Evolutionary conservation across 2,797 vertebrate species (phyloP).

Genomic region (Sphenopsis melanotis): DNA sequence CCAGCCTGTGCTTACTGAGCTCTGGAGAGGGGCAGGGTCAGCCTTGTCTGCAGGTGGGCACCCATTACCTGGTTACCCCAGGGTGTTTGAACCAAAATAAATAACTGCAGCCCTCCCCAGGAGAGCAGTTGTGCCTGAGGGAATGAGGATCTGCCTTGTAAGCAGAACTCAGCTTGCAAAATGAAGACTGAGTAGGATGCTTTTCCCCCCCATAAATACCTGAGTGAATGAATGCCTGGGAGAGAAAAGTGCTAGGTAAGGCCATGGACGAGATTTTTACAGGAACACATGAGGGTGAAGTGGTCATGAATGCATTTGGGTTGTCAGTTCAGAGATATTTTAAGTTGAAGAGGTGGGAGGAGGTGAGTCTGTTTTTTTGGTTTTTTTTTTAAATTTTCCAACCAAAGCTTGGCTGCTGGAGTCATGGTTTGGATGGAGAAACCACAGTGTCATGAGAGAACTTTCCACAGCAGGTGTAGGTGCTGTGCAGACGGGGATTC

Average conservation of each 20-base stretch:
- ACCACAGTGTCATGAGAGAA: fast-evolving
- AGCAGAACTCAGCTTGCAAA: background rate
- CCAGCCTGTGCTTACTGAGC: background rate
- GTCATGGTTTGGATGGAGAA: background rate
- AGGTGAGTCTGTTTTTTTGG: background rate
- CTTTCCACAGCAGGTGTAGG: background rate
- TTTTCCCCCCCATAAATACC: background rate
- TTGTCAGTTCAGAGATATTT: background rate
- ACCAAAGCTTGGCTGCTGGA: background rate
- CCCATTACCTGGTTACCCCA: background rate
- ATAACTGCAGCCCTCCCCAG: background rate
- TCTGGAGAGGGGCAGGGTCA: background rate
- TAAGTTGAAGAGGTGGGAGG: background rate
- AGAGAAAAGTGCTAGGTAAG: background rate
- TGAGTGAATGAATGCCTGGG: background rate
- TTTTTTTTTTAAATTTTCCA: background rate
- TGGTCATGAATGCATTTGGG: background rate
- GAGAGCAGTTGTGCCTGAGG: background rate
- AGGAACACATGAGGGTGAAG: background rate
- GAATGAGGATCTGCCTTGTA: background rate
- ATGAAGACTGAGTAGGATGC: background rate
- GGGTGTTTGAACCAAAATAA: background rate
- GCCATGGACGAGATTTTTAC: background rate
- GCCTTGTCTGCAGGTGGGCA: background rate
- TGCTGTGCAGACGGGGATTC: background rate